Base-by-base conservation (phyloP, 2,888 invertebrate species). In the Chalcosyrphus nemorum region DNA sequence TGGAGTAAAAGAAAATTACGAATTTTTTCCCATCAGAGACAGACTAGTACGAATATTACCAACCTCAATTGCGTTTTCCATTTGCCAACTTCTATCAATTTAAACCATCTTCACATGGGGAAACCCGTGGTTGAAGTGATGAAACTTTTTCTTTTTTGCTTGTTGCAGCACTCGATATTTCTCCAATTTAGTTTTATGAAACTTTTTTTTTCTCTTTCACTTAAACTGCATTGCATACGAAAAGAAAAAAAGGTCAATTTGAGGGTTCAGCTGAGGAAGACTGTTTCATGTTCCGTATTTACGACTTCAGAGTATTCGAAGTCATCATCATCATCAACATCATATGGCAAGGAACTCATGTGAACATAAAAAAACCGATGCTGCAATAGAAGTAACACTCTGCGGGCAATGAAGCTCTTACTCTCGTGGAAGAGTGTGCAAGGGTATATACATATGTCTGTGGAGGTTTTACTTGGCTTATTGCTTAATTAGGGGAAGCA, bases 401-500 rank as follows among this genome's bases (percentile, higher is more conserved):
- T 38, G 32, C 35, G 45, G 52, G 43, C 24, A 68, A 24, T 52
- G 50, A 50, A 17, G 9, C 21, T 41, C 38, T 27, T 38, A 32
- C n/a, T n/a, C n/a, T n/a, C n/a, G n/a, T n/a, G n/a, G 61, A 1
- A 41, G 24, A 50, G 13, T 50, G 2, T 13, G 5, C 11, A 47
- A n/a, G 11, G 21, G 11, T 21, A 5, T 4, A 29, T 1, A 7
- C 3, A n/a, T 35, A 35, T 35, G n/a, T n/a, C 50, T 24, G 5
- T 24, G 35, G 5, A 7, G 38, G 17, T 5, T 9, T 38, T 57
- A n/a, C 19, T 6, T 35, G 57, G 13, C 24, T 57, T 29, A 65
- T 78, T 78, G 35, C 78, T 78, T 72, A 78, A 72, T 78, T 72
- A 78, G 41, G 47, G 38, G 45, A 70, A 27, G 45, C 35, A 54